Evolutionary conservation across 2,888 invertebrate genomes (phyloP), one percentile per base, ranked within the genome.

Genomic region (Elaeidobius kamerunicus): DNA sequence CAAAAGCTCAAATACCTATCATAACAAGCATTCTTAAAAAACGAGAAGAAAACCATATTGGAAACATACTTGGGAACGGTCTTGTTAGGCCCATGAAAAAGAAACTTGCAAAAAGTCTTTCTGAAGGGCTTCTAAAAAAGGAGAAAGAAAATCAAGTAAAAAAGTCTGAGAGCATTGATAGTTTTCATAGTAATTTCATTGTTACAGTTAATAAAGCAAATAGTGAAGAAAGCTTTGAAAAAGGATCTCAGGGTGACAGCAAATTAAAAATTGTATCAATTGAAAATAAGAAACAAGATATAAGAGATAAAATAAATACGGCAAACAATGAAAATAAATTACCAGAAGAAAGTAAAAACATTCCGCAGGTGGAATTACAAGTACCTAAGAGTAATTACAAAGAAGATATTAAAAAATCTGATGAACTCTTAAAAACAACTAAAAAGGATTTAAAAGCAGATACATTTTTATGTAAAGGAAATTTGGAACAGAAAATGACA

Each of bases 11-110:
- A 57, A 56, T 57, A 16, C 56, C 58, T 36, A 41, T 69, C 2
- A 46, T 69, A 16, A 61, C 65, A 2, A 63, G 65, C 45, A 59
- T 68, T 45, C 57, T 67, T 19, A 63, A 61, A 17, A 67, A 65
- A 46, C 35, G 32, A 5, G 15, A 41, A 9, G 7, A 20, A 32
- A 23, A 17, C 4, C 42, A 38, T 12, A 2, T 15, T 2, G 56
- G 52, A 17, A 34, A 16, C 35, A 12, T 40, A 3, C 18, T 30
- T 12, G 55, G 41, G 1, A 36, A 56, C 14, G 48, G 44, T 4
- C 30, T 48, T 11, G 42, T 35, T 9, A 40, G 3, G 5, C 18
- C 30, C 34, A 39, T 36, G 18, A 50, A 44, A 23, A 43, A 46
- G n/a, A 52, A 52, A 44, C 15, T 52, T 3, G 11, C 34, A 7